phyloP scores from a whole-genome alignment of 1,140 invertebrate genomes.

The Hypothenemus hampei region DNA sequence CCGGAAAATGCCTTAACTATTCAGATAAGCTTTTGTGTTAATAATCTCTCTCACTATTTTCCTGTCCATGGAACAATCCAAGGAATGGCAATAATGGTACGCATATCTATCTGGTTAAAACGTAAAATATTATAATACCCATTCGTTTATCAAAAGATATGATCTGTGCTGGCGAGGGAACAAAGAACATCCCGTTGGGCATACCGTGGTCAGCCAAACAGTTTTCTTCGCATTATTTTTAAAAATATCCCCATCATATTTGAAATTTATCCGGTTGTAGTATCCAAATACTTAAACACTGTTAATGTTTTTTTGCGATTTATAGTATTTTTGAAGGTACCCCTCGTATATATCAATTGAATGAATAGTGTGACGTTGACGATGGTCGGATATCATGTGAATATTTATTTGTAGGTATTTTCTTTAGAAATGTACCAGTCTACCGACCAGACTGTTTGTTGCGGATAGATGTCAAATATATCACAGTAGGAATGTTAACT shows the following conservation, averaged over 20 bases:
- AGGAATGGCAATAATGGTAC: conserved; percentile 11
- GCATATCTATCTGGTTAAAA: conserved; percentile 9
- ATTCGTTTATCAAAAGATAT: conserved; percentile 8
- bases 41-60: conserved; percentile 3
- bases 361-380: neutral
- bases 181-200: conserved; percentile 1
- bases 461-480: neutral
- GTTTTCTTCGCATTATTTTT: too few species aligned
- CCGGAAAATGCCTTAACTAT: neutral
- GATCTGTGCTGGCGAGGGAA: conserved; percentile 4
- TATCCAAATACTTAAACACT: too few species aligned
- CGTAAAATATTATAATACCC: conserved; percentile 10
- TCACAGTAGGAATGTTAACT: neutral
- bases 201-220: neutral
- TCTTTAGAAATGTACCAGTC: neutral
- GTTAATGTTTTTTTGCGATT: too few species aligned
- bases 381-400: conserved; percentile 1
- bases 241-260: too few species aligned
- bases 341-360: too few species aligned
- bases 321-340: too few species aligned
- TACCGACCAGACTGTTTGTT: neutral
- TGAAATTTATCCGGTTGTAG: too few species aligned
- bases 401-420: conserved; percentile 7
- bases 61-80: conserved; percentile 5
- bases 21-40: neutral